These are phyloP conservation scores for Forbesichthys papilliferus DNA, from an alignment of 2,113 vertebrate genomes.

Conservation along the genomic window DNA sequence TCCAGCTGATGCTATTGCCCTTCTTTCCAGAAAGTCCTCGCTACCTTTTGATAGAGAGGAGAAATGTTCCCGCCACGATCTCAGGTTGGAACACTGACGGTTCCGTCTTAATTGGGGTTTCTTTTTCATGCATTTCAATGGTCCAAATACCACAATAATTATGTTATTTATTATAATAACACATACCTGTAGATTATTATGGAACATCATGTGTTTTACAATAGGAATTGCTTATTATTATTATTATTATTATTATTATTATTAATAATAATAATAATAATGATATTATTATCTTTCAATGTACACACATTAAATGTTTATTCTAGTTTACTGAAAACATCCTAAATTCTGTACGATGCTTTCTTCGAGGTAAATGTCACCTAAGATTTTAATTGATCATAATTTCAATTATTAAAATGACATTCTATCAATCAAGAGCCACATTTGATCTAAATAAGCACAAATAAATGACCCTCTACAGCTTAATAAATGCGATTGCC, in stretches of 20 bases:
- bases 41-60: constrained; percentile 87
- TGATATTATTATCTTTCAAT: neutral
- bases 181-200: too few species aligned
- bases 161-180: too few species aligned
- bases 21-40: constrained; percentile 92
- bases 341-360: too few species aligned
- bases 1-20: constrained; percentile 84
- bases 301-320: too few species aligned
- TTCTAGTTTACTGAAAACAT: too few species aligned
- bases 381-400: too few species aligned
- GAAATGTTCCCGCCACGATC: constrained; percentile 75
- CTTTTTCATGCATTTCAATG: neutral
- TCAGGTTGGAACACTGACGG: constrained; percentile 64
- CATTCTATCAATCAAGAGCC: too few species aligned
- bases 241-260: neutral
- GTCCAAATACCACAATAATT: neutral
- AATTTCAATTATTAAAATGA: too few species aligned
- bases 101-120: neutral
- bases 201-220: too few species aligned
- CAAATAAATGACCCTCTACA: neutral
- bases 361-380: too few species aligned
- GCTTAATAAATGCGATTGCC: neutral
- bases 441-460: too few species aligned
- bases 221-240: neutral
- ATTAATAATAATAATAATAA: neutral